A percentile compares a stretch with the other conserved stretches of the same genome.
Evolutionary conservation across 2,888 invertebrate genomes (phyloP).

Genomic region (Euproctis similis): DNA sequence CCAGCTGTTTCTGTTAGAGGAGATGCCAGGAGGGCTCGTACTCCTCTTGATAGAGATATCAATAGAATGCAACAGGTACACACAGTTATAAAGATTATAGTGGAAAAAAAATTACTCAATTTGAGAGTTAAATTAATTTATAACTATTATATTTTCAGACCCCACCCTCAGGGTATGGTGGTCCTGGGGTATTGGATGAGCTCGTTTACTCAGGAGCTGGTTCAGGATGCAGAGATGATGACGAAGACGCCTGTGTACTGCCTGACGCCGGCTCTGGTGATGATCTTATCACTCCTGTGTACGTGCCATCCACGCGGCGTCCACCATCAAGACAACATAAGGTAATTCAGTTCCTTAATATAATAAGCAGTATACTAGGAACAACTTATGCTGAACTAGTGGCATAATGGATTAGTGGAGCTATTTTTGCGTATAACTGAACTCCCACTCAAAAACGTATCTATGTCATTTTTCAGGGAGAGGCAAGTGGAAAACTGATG

Average conservation of each 20-base stretch:
- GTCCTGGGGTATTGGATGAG: constrained; percentile 85
- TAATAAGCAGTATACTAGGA: no score
- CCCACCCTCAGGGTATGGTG: constrained; percentile 85
- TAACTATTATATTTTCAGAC: constrained; percentile 71
- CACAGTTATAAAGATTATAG: no score
- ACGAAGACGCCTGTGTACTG: constrained; percentile 93
- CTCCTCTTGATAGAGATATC: constrained; percentile 84
- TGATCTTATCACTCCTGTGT: constrained; percentile 94
- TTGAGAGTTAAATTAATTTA: no score
- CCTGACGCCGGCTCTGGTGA: constrained; percentile 91
- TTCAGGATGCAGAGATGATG: constrained; percentile 92
- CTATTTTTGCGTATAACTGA: no score
- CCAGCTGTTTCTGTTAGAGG: constrained; percentile 85
- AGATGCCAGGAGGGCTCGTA: constrained; percentile 86
- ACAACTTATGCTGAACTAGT: no score
- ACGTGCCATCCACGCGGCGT: constrained; percentile 86
- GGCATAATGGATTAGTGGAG: no score
- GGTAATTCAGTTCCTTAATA: no score
- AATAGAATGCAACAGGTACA: constrained; percentile 89
- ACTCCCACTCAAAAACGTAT: no score
- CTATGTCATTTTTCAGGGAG: constrained; percentile 48
- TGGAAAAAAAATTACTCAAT: no score
- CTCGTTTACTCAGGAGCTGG: constrained; percentile 94
- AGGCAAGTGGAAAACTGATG: constrained; percentile 52
- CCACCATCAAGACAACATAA: constrained; percentile 61